Conservation (phyloP, 2,113 vertebrate genomes). For the Zingel zingel region DNA sequence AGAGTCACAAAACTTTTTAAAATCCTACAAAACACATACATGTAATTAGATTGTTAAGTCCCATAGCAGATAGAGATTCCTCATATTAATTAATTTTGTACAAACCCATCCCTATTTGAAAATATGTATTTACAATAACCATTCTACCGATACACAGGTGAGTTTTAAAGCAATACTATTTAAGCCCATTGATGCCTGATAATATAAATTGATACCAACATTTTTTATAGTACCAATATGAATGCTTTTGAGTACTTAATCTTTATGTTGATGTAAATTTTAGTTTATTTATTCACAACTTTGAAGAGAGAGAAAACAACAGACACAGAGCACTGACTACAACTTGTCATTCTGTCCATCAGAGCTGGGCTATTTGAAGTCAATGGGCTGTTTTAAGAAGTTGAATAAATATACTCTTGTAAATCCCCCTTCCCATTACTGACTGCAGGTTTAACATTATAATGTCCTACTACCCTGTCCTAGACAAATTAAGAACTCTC, state of each 20-base stretch:
- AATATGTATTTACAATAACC: not conserved
- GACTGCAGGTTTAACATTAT: slow-evolving; percentile 34
- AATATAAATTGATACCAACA: not conserved
- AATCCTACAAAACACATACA: not conserved
- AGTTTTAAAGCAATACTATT: not conserved
- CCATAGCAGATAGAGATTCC: not conserved
- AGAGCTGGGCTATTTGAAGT: slow-evolving; percentile 55
- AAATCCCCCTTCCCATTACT: slow-evolving; percentile 47
- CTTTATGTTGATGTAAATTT: not conserved
- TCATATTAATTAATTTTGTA: not conserved
- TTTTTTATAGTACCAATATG: not conserved
- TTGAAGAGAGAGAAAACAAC: not conserved
- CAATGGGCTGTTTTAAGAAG: slow-evolving; percentile 45
- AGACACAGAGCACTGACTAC: not conserved
- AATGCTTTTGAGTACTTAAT: not conserved
- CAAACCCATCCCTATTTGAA: not conserved
- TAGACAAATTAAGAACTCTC: slow-evolving; percentile 46
- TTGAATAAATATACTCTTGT: slow-evolving; percentile 48
- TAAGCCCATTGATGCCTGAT: not conserved
- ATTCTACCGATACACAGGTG: not conserved
- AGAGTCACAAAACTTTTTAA: not conserved
- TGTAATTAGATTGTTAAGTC: not conserved
- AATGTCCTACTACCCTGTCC: slow-evolving; percentile 28
- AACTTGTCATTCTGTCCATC: slow-evolving; percentile 32
- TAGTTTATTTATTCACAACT: not conserved